Evolutionary conservation across 2,888 invertebrate genomes (phyloP).

Genomic region (Sabellastarte sp.): DNA sequence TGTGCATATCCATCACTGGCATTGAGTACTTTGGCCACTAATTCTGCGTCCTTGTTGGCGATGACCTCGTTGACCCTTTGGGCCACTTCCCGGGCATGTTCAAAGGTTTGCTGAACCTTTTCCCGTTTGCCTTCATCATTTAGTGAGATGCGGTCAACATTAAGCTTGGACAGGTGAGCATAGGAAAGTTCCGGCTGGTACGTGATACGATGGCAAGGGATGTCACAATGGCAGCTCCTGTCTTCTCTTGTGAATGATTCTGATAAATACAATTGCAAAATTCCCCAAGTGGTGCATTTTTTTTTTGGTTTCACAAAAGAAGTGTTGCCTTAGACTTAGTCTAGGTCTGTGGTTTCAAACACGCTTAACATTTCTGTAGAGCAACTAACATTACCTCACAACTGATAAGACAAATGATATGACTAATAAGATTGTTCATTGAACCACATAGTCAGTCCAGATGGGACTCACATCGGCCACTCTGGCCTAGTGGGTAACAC

Average conservation of each 20-base stretch:
- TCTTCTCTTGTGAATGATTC: not conserved
- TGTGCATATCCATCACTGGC: too few relatives aligned
- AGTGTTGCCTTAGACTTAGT: too few relatives aligned
- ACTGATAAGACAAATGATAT: too few relatives aligned
- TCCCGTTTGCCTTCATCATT: not conserved
- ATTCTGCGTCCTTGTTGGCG: not conserved
- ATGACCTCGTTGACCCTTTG: slow-evolving; percentile 5
- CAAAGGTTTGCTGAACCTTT: not conserved
- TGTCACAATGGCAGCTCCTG: slow-evolving; percentile 15
- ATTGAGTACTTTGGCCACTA: not conserved
- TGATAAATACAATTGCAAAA: not conserved
- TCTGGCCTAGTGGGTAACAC: too few relatives aligned
- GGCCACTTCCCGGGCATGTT: slow-evolving; percentile 9
- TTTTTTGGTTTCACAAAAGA: too few relatives aligned
- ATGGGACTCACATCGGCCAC: too few relatives aligned
- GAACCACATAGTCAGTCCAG: too few relatives aligned
- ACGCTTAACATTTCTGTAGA: too few relatives aligned
- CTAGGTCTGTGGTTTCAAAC: too few relatives aligned
- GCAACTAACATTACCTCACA: too few relatives aligned
- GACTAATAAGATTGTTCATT: too few relatives aligned
- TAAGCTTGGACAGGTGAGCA: slow-evolving; percentile 21
- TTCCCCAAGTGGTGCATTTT: too few relatives aligned
- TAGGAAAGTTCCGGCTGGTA: slow-evolving; percentile 27
- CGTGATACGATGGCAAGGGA: slow-evolving; percentile 15
- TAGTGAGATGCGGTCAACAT: slow-evolving; percentile 1